Evolutionary conservation across 2,113 vertebrate genomes (phyloP).

Genomic region (Pyrgilauda ruficollis): DNA sequence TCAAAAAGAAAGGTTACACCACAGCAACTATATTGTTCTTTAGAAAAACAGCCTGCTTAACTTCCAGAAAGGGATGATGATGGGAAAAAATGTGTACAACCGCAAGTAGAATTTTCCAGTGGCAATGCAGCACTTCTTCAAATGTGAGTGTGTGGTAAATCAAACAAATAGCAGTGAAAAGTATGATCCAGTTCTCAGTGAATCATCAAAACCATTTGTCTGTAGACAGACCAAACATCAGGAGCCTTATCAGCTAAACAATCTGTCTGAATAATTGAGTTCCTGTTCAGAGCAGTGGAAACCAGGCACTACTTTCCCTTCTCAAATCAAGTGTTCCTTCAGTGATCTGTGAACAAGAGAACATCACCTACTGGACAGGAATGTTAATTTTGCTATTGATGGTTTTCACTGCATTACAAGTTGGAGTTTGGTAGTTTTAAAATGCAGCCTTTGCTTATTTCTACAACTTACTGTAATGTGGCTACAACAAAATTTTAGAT

Average conservation of each 20-base stretch:
- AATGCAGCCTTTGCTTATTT: background rate
- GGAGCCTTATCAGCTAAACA: background rate
- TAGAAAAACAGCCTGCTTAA: background rate
- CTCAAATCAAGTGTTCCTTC: background rate
- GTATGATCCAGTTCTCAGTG: background rate
- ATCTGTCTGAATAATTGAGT: background rate
- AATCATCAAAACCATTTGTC: background rate
- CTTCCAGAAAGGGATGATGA: slow-evolving; percentile 7
- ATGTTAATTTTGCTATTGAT: background rate
- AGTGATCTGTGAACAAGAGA: background rate
- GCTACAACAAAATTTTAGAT: background rate
- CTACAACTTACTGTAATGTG: background rate
- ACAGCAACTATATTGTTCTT: background rate
- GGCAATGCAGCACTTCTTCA: background rate
- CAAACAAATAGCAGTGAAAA: background rate
- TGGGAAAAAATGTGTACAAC: background rate
- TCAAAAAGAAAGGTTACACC: background rate
- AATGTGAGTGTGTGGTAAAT: background rate
- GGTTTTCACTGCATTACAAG: background rate
- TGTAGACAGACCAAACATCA: background rate
- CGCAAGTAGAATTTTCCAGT: background rate
- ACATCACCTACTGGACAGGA: background rate
- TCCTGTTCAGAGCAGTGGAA: background rate
- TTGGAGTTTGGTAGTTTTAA: background rate
- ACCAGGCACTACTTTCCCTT: background rate